phyloP scores from a whole-genome alignment of 1,140 invertebrate species.

The Diabrotica virgifera region DNA sequence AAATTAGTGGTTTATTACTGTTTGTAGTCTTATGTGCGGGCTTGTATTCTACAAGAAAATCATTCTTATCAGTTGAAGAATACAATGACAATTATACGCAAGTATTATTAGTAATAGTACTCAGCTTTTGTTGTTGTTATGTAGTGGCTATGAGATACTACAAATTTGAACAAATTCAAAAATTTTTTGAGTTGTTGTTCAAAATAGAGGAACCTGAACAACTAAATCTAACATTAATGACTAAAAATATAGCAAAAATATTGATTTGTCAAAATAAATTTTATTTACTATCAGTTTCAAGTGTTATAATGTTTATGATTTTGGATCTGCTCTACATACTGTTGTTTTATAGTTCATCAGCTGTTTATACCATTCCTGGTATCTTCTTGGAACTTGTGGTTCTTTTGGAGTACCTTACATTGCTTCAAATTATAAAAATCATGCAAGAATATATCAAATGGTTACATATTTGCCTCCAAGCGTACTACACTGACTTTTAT shows the following conservation, averaged over 20 bases:
- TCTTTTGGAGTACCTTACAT: background rate
- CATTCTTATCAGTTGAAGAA: background rate
- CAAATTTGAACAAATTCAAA: background rate
- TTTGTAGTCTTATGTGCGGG: slow-evolving; percentile 6
- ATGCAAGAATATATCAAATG: background rate
- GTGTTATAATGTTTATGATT: no score
- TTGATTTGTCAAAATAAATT: no score
- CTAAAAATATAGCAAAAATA: no score
- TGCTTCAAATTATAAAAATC: background rate
- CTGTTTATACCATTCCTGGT: background rate
- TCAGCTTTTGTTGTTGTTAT: background rate
- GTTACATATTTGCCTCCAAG: background rate
- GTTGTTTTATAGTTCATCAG: no score
- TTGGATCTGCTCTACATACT: no score
- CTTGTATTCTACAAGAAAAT: background rate
- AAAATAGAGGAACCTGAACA: background rate
- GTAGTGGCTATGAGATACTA: background rate
- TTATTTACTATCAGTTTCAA: no score
- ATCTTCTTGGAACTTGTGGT: background rate
- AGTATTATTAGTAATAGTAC: background rate
- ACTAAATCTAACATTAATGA: no score
- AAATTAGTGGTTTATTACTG: background rate
- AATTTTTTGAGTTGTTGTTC: background rate
- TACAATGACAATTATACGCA: background rate
- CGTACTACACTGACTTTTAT: slow-evolving; percentile 11